Base-by-base conservation (phyloP, 2,888 invertebrate species). In the Drosophila formosana region DNA sequence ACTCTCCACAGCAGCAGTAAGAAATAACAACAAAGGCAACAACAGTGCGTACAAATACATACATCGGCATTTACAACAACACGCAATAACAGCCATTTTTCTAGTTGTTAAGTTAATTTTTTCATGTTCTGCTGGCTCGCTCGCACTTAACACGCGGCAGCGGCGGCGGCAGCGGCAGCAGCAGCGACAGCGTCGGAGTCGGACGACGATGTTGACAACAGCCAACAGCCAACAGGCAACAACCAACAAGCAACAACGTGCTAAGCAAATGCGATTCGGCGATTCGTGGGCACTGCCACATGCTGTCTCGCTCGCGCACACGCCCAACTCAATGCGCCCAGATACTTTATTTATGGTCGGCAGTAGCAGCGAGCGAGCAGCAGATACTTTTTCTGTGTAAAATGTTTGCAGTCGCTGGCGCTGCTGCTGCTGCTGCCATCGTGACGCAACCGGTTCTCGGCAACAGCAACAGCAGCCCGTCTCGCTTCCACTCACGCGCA, bases 71-170 rank as follows among this genome's bases (percentile, higher is more conserved):
- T 85, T 85, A 86, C 86, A 86, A 88, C 86, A 86, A 90, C 91
- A 91, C 83, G 90, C 91, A 91, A 91, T 91, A 91, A 91, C 90
- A 91, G 90, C 90, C 91, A 91, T 91, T 91, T 91, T 91, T 91
- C 91, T 91, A 91, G 91, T 91, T 91, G 91, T 91, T 90, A 91
- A 91, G 91, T 91, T 91, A 91, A 91, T 91, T 91, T 91, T 91
- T 91, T 91, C 91, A 90, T 91, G 91, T 91, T 91, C 86, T 69
- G 79, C 78, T 79, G 80, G 53, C 80, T 82, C 78, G 80, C 78
- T 78, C 83, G 85, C 83, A 75, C 81, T 69, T 76, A 78, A 76
- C 78, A 73, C 78, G 78, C 71, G 55, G 73, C 73, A 56, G 28
- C 56, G n/a, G 43, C 70, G 13, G 32, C 49, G 28, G 41, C 71